These are phyloP conservation scores for Palaemon carinicauda DNA, from an alignment of 1,140 invertebrate genomes.

Conservation along the genomic window DNA sequence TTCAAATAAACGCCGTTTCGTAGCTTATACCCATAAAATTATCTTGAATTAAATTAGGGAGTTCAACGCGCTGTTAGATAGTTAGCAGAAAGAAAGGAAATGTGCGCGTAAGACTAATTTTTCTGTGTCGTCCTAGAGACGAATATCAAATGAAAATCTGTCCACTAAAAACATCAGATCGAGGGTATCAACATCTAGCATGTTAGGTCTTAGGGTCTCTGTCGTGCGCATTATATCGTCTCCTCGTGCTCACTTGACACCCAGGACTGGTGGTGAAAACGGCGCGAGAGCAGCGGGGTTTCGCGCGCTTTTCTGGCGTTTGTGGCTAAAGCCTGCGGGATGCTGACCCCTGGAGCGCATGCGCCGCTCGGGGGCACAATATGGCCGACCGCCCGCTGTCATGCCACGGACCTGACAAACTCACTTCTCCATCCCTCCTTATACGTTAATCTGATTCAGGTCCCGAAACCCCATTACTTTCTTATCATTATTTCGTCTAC, in stretches of 20 bases:
- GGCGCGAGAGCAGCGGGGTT: conserved; percentile 40
- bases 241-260: conserved; percentile 53
- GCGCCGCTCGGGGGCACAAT: conserved; percentile 51
- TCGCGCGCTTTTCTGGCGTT: conserved; percentile 56
- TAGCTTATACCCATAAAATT: too few species aligned
- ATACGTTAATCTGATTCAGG: conserved; percentile 52
- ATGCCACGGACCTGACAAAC: conserved; percentile 31
- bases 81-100: background rate
- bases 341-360: conserved; percentile 8
- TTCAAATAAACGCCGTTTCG: background rate
- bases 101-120: too few species aligned
- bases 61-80: conserved; percentile 28
- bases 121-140: too few species aligned
- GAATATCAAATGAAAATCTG: background rate
- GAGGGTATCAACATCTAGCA: too few species aligned
- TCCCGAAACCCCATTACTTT: conserved; percentile 26
- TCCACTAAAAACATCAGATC: background rate
- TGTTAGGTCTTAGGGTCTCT: background rate
- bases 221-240: conserved; percentile 48
- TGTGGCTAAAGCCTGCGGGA: conserved; percentile 42
- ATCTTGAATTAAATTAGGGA: background rate
- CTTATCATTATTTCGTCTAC: conserved; percentile 45
- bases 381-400: conserved; percentile 48
- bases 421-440: conserved; percentile 44
- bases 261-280: conserved; percentile 24